These are phyloP conservation scores for Oenanthe oenanthe DNA, from an alignment of 2,113 vertebrate species.

Conservation along the genomic window DNA sequence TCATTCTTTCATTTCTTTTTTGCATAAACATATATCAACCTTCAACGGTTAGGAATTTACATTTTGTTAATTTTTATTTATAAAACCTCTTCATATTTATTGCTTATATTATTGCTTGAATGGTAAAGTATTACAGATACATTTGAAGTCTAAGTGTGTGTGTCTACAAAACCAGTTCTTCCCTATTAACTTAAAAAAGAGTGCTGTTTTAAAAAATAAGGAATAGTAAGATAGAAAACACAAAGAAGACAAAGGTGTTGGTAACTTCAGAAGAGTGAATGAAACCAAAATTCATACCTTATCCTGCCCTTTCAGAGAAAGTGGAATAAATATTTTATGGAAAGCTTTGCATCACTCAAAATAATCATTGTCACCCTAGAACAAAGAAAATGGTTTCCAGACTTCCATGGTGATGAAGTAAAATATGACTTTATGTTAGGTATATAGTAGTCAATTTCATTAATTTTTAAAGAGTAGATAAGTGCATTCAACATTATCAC, in stretches of 20 bases:
- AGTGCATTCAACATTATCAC: neutral
- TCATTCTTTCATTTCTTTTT: neutral
- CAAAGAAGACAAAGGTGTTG: neutral
- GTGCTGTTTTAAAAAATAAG: neutral
- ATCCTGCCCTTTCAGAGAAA: neutral
- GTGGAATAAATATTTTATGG: neutral
- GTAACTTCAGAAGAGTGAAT: neutral
- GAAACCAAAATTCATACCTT: neutral
- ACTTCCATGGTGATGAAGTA: neutral
- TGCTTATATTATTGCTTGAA: neutral
- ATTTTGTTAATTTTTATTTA: neutral
- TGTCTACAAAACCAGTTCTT: neutral
- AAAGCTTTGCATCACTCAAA: neutral
- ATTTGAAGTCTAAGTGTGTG: neutral
- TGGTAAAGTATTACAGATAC: neutral
- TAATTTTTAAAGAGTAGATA: neutral
- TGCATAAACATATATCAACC: neutral
- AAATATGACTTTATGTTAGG: neutral
- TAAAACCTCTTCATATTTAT: fast-evolving
- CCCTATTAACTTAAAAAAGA: neutral
- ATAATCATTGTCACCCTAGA: neutral
- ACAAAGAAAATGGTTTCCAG: neutral
- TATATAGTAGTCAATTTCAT: neutral
- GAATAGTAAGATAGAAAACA: neutral
- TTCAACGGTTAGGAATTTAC: neutral